phyloP scores from a whole-genome alignment of 2,888 invertebrate genomes.

The Tetranychus piercei region DNA sequence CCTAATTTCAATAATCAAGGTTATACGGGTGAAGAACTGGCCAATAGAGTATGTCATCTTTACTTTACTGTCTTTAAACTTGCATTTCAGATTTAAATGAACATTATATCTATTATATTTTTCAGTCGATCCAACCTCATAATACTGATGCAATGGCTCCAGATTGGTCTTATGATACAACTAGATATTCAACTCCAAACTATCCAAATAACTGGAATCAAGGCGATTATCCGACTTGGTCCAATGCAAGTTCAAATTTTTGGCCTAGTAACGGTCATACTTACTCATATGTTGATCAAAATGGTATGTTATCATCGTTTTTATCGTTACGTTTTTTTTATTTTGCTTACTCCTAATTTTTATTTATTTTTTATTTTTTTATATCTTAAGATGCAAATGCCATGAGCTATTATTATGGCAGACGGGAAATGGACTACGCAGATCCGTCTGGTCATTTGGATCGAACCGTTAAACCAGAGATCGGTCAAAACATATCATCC shows the following conservation, averaged over 20 bases:
- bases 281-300: neutral
- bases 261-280: neutral
- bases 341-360: neutral
- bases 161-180: neutral
- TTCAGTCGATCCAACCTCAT: neutral
- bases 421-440: neutral
- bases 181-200: neutral
- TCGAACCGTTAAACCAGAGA: neutral
- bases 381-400: neutral
- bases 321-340: neutral
- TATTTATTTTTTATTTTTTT: neutral
- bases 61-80: neutral
- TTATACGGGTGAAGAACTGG: neutral
- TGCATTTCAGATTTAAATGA: neutral
- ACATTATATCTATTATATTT: neutral
- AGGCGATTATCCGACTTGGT: neutral
- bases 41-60: neutral
- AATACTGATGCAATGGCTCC: neutral
- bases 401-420: neutral
- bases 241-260: neutral
- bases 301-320: neutral
- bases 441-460: neutral
- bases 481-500: slow-evolving; percentile 7
- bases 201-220: slow-evolving; percentile 1
- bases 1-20: neutral